Base-by-base conservation (phyloP, 2,113 vertebrate genomes). In the Danio rerio region DNA sequence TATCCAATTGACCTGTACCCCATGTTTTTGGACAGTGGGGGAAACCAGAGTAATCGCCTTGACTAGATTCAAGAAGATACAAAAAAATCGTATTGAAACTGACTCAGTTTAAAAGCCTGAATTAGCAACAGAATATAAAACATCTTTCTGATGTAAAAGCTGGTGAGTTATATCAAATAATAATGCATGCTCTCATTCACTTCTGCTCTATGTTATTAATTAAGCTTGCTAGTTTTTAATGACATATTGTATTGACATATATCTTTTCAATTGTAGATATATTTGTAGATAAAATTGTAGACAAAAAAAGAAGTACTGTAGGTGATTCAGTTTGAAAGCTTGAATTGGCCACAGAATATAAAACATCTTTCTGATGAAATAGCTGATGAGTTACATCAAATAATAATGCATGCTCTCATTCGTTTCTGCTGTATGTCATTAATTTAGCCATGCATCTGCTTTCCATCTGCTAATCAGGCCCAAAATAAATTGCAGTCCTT, bases 391-490 rank as follows among this genome's bases (percentile, higher is more conserved):
- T 68, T 68, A 20, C 18, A 70, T 50, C 2, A 50, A 50, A 70
- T 47, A 70, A 70, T 47, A 70, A 15, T 6, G 0, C 47, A 49
- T 50, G 5, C 45, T 70, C 47, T 15, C 16, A 18, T n/a, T 21
- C 15, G n/a, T 56, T 45, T 16, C 9, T 12, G 40, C 40, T 58
- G 72, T 58, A 59, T 75, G 53, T 13, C 72, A 12, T 56, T 75
- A 42, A 75, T 58, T 75, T 20, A 59, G 15, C n/a, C 15, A 4
- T 20, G 40, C 53, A 75, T 75, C 72, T 75, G 53, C n/a, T 75
- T 56, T 58, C 31, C 72, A 75, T 75, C 53, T 45, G 40, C 58
- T 58, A 45, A 75, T 75, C 72, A 59, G 31, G 42, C 52, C 15
- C 16, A 43, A 75, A 43, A 58, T 75, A 5, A 43, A 45, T 20